Evolutionary conservation across 2,888 invertebrate genomes (phyloP).

Genomic region (Philereme transversata): DNA sequence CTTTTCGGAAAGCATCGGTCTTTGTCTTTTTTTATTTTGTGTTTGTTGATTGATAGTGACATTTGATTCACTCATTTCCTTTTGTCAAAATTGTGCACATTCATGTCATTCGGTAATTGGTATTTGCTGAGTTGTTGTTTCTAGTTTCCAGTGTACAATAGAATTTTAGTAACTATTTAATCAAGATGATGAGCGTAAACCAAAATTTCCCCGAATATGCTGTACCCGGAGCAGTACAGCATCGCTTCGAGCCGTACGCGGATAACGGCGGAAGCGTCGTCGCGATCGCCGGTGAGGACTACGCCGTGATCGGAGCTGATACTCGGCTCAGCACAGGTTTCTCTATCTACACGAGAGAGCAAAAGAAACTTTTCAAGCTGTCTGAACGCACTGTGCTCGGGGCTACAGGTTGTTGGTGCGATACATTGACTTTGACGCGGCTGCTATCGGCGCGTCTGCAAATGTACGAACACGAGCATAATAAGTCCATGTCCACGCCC

Average conservation of each 20-base stretch:
- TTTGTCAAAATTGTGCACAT: slow-evolving; percentile 27
- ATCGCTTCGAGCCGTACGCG: slow-evolving; percentile 80
- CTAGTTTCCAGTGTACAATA: too few species aligned
- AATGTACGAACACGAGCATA: slow-evolving; percentile 97
- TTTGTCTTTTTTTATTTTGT: neutral
- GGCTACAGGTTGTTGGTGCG: slow-evolving; percentile 98
- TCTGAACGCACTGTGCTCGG: slow-evolving; percentile 95
- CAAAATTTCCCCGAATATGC: slow-evolving; percentile 76
- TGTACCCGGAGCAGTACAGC: slow-evolving; percentile 79
- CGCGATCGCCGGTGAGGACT: slow-evolving; percentile 98
- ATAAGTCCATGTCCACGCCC: slow-evolving; percentile 95
- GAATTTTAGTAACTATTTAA: too few species aligned
- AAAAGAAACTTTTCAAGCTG: slow-evolving; percentile 93
- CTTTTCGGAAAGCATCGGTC: neutral
- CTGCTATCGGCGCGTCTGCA: slow-evolving; percentile 94
- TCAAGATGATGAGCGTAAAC: slow-evolving; percentile 64
- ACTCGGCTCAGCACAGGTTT: slow-evolving; percentile 96
- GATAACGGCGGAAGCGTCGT: slow-evolving; percentile 93
- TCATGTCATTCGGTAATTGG: slow-evolving; percentile 18
- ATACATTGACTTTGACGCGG: slow-evolving; percentile 95
- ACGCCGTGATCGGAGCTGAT: slow-evolving; percentile 97
- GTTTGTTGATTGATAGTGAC: neutral
- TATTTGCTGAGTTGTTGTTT: neutral
- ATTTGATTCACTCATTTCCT: neutral
- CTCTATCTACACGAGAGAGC: slow-evolving; percentile 94